Base-by-base conservation (phyloP, 2,888 invertebrate genomes). In the Sympetrum striolatum region DNA sequence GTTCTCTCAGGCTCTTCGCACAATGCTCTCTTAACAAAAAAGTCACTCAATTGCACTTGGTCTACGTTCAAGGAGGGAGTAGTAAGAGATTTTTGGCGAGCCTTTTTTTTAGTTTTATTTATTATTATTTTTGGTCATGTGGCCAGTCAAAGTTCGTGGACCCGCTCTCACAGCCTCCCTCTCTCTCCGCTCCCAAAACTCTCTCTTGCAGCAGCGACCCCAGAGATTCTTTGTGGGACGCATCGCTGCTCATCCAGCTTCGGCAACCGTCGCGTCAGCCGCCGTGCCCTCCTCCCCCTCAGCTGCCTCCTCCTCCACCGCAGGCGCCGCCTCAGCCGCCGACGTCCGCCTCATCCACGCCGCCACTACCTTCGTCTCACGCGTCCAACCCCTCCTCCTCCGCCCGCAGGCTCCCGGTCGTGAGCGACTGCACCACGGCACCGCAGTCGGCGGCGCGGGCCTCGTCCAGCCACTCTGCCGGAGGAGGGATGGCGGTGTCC, bases 401-500 rank as follows among this genome's bases (percentile, higher is more conserved):
- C 79, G 91, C 82, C 92, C 92, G 44, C 91, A 97, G 97, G 96
- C 96, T 97, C 95, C 96, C 96, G 95, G 95, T 95, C 94, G 95
- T 96, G 95, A 96, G 96, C 95, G 96, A 96, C 95, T 96, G 96
- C 96, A 73, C 96, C 96, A 95, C 96, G 96, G 94, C 97, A 22
- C 60, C 60, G 39, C 86, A 60, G 82, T 60, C 97, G 96, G 97
- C 97, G 96, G 97, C 97, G 96, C 97, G 97, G 96, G 97, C 97
- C 95, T 96, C 97, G 95, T 97, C 97, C 94, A 90, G 64, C 91
- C 64, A 90, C 90, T 44, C 90, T 58, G 79, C 90, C 80, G 80
- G 90, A 79, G 39, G 97, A 96, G 97, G 97, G 95, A 98, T 98
- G 98, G 98, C 98, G 95, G 98, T 98, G 95, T 98, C 98, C 95